Evolutionary conservation across 1,140 invertebrate genomes (phyloP).

Genomic region (Acarapis woodi): DNA sequence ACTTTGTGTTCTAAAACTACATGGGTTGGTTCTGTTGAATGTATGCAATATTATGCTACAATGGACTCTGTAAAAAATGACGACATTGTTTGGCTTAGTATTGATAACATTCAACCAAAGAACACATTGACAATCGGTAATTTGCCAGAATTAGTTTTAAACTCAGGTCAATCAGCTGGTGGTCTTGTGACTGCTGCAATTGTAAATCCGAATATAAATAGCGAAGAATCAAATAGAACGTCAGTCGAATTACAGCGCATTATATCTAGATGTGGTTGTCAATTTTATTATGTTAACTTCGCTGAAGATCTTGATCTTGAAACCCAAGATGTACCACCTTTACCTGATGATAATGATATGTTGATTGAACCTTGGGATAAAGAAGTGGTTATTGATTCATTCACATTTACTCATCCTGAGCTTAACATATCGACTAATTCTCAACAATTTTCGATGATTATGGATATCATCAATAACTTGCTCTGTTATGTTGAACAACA

Average conservation of each 20-base stretch:
- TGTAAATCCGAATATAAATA: constrained; percentile 22
- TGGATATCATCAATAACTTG: constrained; percentile 91
- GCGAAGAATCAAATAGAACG: constrained; percentile 2
- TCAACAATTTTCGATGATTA: constrained; percentile 68
- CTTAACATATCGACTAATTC: constrained; percentile 90
- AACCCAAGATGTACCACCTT: constrained; percentile 29
- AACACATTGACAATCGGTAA: constrained; percentile 26
- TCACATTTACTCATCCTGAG: constrained; percentile 93
- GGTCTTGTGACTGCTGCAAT: constrained; percentile 75
- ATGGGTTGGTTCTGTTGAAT: constrained; percentile 74
- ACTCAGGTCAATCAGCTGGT: constrained; percentile 79
- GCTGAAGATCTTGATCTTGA: constrained; percentile 45
- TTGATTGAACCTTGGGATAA: constrained; percentile 18
- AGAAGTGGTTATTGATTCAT: constrained; percentile 72
- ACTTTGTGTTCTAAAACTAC: constrained; percentile 72
- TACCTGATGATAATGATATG: constrained; percentile 10
- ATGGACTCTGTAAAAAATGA: constrained; percentile 34
- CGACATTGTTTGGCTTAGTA: constrained; percentile 79
- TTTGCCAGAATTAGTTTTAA: constrained; percentile 59
- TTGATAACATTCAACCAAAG: constrained; percentile 69
- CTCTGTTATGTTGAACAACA: constrained; percentile 84
- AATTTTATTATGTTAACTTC: constrained; percentile 89
- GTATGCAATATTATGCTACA: constrained; percentile 97
- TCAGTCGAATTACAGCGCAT: constrained; percentile 59
- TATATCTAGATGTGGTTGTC: constrained; percentile 81